These are phyloP conservation scores for Drosophila pegasa DNA, from an alignment of 2,888 invertebrate species.

Conservation along the genomic window DNA sequence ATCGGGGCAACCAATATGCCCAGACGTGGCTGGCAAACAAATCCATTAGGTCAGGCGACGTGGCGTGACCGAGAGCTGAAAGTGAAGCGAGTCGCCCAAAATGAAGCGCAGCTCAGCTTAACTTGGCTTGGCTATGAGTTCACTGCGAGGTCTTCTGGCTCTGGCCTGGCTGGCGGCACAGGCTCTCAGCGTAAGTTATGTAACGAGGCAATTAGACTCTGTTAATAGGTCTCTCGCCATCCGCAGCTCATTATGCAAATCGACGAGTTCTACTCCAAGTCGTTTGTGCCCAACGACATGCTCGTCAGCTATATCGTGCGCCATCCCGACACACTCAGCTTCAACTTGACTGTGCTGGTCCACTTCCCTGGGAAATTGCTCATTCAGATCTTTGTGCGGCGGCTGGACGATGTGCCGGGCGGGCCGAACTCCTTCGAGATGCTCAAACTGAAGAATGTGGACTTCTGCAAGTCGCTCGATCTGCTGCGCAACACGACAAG, in stretches of 20 bases:
- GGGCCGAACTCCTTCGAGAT: conserved; percentile 47
- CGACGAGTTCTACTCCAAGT: conserved; percentile 68
- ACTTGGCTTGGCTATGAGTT: conserved; percentile 17
- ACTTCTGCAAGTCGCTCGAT: conserved; percentile 75
- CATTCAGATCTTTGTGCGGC: conserved; percentile 69
- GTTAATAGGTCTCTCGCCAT: neutral
- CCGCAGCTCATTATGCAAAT: conserved; percentile 53
- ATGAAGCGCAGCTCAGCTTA: conserved; percentile 5
- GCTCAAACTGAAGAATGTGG: conserved; percentile 65
- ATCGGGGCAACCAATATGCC: conserved; percentile 36
- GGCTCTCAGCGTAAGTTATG: conserved; percentile 47
- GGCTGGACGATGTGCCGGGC: conserved; percentile 47
- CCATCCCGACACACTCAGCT: conserved; percentile 45
- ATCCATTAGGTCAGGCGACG: conserved; percentile 58
- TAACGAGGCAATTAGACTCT: neutral
- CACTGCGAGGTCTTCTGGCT: conserved; percentile 8
- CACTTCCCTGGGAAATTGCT: conserved; percentile 76
- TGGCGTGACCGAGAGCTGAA: conserved; percentile 63
- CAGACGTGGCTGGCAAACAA: conserved; percentile 25
- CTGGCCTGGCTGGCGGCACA: conserved; percentile 6
- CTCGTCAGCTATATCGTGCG: conserved; percentile 52
- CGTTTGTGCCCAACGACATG: conserved; percentile 75
- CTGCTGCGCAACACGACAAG: conserved; percentile 63
- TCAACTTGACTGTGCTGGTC: conserved; percentile 64
- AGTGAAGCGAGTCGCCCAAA: conserved; percentile 28